Conservation (phyloP, 2,113 vertebrate species). For the Crotalus tigris region DNA sequence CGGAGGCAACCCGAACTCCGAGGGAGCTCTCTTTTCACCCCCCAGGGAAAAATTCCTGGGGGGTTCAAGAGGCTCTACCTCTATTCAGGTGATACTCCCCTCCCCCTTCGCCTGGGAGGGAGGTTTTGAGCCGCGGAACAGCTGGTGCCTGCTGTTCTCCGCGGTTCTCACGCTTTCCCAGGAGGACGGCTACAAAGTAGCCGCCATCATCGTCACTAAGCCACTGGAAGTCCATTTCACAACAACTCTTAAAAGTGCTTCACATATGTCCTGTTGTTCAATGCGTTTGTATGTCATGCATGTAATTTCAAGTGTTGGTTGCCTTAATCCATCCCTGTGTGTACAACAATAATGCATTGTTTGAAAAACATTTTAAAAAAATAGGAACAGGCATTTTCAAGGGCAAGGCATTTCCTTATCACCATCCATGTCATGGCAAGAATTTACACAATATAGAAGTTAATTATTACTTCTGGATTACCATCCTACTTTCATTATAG, state of each 20-base stretch:
- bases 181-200: no score
- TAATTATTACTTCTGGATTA: background rate
- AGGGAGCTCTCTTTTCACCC: no score
- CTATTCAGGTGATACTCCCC: no score
- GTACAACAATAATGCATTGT: slow-evolving; percentile 28
- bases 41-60: no score
- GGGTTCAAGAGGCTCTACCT: no score
- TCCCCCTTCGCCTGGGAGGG: no score
- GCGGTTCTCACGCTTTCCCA: no score
- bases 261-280: background rate
- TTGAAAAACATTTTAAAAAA: background rate
- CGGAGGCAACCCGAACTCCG: no score
- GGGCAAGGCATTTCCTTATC: background rate
- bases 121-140: no score
- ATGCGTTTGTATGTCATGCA: background rate
- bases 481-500: background rate
- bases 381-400: slow-evolving; percentile 33
- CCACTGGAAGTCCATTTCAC: no score
- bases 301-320: slow-evolving; percentile 33
- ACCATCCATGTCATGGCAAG: slow-evolving; percentile 1
- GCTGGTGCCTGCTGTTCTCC: no score
- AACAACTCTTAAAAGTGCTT: background rate
- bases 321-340: slow-evolving; percentile 31
- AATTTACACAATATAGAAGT: slow-evolving; percentile 26
- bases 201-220: no score